Base-by-base conservation (phyloP, 2,888 invertebrate genomes). In the Ptilodon capucinus region DNA sequence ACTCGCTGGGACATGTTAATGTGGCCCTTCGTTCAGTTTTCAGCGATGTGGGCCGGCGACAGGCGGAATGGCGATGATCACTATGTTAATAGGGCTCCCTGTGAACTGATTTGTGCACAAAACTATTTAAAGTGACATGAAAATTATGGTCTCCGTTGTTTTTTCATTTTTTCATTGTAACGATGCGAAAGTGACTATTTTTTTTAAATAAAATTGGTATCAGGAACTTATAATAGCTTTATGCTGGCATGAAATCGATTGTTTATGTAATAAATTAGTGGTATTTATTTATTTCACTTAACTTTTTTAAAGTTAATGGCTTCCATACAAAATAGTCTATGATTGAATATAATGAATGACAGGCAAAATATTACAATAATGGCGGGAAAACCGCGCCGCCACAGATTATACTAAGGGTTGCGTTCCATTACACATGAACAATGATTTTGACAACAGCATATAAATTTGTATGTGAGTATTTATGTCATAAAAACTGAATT, bases 21-120 rank as follows among this genome's bases (percentile, higher is more conserved):
- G 71, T 62, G 51, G 68, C 69, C 75, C 70, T 74, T 68, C 66
- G 64, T 69, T 68, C 64, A 66, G 69, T 72, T 75, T 68, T 62
- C 57, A 68, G 79, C 74, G 76, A 78, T 68, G 71, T 59, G 51
- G 62, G 41, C 60, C 66, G 80, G 56, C 74, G 79, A 79, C 81
- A 75, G 58, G 57, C 66, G 57, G 68, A 73, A 82, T 69, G 76
- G 79, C 73, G 79, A 57, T 60, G 76, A 78, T 74, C 75, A 62
- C 51, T 56, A 48, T 54, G 61, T 70, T 38, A 72, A 73, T 73
- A 65, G 59, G 70, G 61, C 65, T 58, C 47, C 50, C 59, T 60
- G 81, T 51, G 40, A 74, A 86, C 73, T 72, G 83, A 85, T 86
- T 84, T 86, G 83, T 83, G 68, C 64, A 54, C 53, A 71, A 77